Percentiles rank a stretch among this genome's conserved stretches.
These are phyloP conservation scores for Cyrtorhinus lividipennis DNA, from an alignment of 1,140 invertebrate species.

Conservation along the genomic window DNA sequence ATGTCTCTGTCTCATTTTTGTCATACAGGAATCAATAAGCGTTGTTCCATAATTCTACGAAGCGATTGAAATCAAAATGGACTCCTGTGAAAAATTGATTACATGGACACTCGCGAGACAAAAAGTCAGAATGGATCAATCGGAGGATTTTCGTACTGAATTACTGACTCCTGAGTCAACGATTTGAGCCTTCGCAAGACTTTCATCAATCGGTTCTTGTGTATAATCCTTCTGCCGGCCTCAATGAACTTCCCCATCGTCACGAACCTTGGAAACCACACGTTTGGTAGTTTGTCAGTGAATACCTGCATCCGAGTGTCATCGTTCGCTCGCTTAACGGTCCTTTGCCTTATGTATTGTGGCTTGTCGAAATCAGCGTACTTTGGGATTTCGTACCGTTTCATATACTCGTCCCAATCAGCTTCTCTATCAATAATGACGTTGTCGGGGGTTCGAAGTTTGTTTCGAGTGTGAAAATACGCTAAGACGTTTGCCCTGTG, in stretches of 20 bases:
- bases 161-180: not conserved
- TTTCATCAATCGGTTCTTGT: not conserved
- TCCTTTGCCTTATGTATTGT: not conserved
- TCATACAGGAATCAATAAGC: too few species aligned
- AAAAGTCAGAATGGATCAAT: not conserved
- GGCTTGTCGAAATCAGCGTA: not conserved
- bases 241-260: not conserved
- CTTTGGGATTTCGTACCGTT: not conserved
- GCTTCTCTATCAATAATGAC: not conserved
- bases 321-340: not conserved
- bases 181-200: not conserved
- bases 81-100: too few species aligned
- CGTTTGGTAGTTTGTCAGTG: not conserved
- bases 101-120: too few species aligned
- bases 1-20: too few species aligned
- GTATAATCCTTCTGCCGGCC: not conserved
- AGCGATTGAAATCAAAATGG: too few species aligned
- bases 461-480: not conserved
- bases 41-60: too few species aligned
- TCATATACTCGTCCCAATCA: not conserved
- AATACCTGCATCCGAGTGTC: not conserved
- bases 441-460: not conserved
- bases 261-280: not conserved
- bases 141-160: not conserved
- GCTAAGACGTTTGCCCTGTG: not conserved